phyloP scores from a whole-genome alignment of 2,888 invertebrate species.

The Acleris laterana region DNA sequence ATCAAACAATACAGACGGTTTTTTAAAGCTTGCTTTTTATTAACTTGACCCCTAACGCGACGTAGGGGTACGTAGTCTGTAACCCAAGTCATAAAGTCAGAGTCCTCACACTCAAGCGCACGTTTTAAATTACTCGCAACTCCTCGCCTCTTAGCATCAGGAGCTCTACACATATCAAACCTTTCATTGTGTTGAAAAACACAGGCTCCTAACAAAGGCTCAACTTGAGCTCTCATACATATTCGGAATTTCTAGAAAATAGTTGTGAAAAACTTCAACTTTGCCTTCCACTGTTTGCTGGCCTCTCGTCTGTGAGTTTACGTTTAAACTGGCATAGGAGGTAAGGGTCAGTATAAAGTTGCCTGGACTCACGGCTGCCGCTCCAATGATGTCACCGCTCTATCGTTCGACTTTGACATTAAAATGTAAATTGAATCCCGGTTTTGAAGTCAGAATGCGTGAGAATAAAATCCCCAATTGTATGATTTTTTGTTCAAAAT shows the following conservation, averaged over 20 bases:
- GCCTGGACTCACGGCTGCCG: slow-evolving; percentile 1
- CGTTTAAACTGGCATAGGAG: not conserved
- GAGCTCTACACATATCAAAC: slow-evolving; percentile 17
- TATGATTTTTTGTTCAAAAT: not conserved
- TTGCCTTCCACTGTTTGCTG: slow-evolving; percentile 40
- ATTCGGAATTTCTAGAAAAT: slow-evolving; percentile 50
- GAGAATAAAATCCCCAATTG: slow-evolving; percentile 2
- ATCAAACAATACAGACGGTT: too few relatives aligned
- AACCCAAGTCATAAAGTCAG: too few relatives aligned
- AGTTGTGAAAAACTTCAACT: slow-evolving; percentile 46
- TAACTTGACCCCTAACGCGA: too few relatives aligned
- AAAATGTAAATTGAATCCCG: slow-evolving; percentile 57
- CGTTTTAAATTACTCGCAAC: slow-evolving; percentile 7
- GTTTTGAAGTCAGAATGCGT: slow-evolving; percentile 39
- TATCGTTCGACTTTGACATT: slow-evolving; percentile 44
- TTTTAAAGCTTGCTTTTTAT: too few relatives aligned
- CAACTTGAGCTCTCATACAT: slow-evolving; percentile 37
- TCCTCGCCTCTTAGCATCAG: slow-evolving; percentile 10
- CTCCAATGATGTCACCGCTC: slow-evolving; percentile 31
- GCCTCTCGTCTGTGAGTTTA: slow-evolving; percentile 29
- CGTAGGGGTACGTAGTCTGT: too few relatives aligned
- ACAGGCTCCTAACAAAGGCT: slow-evolving; percentile 29
- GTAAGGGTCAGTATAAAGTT: slow-evolving; percentile 8
- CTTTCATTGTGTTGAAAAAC: slow-evolving; percentile 31
- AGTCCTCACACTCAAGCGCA: not conserved